Evolutionary conservation across 2,113 vertebrate species (phyloP).

Genomic region (Thunnus thynnus): DNA sequence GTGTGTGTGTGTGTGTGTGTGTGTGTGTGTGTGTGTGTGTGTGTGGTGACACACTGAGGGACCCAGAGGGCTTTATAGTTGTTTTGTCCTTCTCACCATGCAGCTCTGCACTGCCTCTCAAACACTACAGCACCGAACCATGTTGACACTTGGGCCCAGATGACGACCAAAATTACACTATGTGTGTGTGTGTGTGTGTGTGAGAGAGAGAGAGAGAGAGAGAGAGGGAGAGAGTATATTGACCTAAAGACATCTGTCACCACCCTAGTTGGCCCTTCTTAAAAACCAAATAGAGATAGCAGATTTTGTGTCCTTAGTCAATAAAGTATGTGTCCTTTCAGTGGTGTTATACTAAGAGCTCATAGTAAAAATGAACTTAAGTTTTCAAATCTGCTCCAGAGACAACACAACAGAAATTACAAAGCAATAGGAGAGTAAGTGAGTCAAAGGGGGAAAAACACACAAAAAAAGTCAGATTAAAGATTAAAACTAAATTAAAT

Average conservation of each 20-base stretch:
- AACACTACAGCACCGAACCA: slow-evolving; percentile 26
- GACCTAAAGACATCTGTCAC: slow-evolving; percentile 6
- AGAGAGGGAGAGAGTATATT: no score
- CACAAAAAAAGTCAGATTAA: background rate
- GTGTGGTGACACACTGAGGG: background rate
- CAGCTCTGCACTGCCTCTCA: slow-evolving; percentile 43
- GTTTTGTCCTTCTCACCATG: slow-evolving; percentile 29
- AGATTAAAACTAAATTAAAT: background rate
- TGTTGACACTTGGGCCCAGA: slow-evolving; percentile 36
- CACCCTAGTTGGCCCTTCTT: background rate
- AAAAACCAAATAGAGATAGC: background rate
- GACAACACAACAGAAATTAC: background rate
- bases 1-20: background rate
- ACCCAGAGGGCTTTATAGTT: slow-evolving; percentile 17
- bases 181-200: background rate
- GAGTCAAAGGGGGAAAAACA: background rate
- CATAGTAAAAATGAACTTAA: background rate
- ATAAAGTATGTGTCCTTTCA: background rate
- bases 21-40: background rate
- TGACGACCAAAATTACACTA: background rate
- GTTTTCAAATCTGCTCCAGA: background rate
- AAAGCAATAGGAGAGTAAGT: background rate
- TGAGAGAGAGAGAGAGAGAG: background rate
- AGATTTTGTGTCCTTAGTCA: background rate
- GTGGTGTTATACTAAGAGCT: no score